Evolutionary conservation across 1,140 invertebrate genomes (phyloP).

Genomic region (Meloidogyne chitwoodi): DNA sequence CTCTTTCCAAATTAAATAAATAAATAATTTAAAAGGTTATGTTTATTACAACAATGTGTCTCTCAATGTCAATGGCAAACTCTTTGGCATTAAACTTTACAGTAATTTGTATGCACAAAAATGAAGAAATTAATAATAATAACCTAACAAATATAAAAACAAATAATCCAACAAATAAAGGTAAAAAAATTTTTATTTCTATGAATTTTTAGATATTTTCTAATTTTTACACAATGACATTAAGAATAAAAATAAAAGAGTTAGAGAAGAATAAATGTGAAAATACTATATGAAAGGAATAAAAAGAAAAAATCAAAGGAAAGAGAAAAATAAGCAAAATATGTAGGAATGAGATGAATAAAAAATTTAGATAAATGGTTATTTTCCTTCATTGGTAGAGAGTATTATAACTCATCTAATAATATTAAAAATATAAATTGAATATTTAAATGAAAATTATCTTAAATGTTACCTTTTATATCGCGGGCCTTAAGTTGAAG

Average conservation of each 20-base stretch:
- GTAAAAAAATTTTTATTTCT: not conserved
- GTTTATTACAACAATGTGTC: conserved; percentile 28
- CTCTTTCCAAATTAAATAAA: not conserved
- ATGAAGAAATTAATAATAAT: not conserved
- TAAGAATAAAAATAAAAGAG: too few species aligned
- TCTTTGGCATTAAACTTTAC: conserved; percentile 47
- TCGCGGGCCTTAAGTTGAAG: not conserved
- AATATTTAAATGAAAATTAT: not conserved
- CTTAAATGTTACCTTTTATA: not conserved
- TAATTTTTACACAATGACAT: not conserved
- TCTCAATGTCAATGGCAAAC: conserved; percentile 39
- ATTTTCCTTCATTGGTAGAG: not conserved
- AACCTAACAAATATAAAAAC: not conserved
- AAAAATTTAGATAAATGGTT: not conserved
- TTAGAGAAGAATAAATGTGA: not conserved
- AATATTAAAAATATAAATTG: not conserved
- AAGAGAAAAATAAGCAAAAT: not conserved
- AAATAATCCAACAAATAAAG: not conserved
- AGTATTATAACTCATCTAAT: not conserved
- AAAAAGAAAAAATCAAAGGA: not conserved
- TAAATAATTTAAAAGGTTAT: conserved; percentile 20
- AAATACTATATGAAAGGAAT: not conserved
- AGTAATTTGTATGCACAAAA: conserved; percentile 40
- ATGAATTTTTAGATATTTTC: too few species aligned
- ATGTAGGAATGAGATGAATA: not conserved